These are phyloP conservation scores for Cirrhinus molitorella DNA, from an alignment of 2,797 vertebrate species.

Conservation along the genomic window DNA sequence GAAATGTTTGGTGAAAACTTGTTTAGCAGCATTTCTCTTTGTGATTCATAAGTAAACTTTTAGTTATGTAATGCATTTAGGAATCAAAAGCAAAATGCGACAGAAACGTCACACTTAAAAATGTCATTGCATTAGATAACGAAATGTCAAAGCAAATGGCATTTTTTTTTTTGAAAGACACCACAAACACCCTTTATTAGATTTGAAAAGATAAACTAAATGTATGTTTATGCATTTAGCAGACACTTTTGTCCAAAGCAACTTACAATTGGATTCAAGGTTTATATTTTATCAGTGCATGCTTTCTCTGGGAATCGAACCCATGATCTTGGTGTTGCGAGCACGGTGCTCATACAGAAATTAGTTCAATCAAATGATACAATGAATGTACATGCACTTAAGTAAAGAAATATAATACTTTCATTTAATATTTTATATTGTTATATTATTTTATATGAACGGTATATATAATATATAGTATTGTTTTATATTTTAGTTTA, in stretches of 20 bases:
- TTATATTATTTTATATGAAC: too few species aligned
- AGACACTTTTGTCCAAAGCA: not conserved
- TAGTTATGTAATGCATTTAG: not conserved
- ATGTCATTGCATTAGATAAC: not conserved
- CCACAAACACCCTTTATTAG: not conserved
- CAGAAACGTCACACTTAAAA: not conserved
- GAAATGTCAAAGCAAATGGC: conserved; percentile 10
- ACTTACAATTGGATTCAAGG: not conserved
- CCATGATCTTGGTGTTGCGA: not conserved
- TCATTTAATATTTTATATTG: too few species aligned
- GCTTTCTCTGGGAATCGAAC: not conserved
- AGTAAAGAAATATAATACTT: too few species aligned
- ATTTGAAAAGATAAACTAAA: not conserved
- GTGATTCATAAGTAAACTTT: not conserved
- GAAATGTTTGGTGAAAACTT: not conserved
- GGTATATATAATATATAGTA: too few species aligned
- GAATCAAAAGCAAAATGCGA: not conserved
- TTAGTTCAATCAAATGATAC: too few species aligned
- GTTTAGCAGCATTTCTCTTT: not conserved
- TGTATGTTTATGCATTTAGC: not conserved
- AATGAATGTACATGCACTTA: too few species aligned
- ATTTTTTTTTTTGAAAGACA: not conserved
- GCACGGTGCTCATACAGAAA: not conserved
- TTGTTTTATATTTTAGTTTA: too few species aligned
- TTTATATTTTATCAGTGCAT: not conserved